A percentile compares a stretch with the other conserved stretches of the same genome.
phyloP scores from a whole-genome alignment of 2,113 vertebrate species.

The Microcebus lehilahytsara region DNA sequence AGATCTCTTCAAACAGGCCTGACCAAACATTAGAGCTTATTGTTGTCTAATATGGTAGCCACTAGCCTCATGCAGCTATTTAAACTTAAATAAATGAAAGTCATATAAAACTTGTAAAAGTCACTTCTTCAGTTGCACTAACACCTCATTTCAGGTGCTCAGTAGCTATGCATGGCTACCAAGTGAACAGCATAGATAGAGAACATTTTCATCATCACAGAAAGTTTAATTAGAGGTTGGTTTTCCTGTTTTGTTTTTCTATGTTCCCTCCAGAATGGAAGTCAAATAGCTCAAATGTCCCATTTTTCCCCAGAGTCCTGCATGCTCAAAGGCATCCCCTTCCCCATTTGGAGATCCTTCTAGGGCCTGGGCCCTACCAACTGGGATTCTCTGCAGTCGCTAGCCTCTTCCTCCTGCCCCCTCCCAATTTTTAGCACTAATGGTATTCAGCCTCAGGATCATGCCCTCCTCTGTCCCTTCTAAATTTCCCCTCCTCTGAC shows the following conservation, averaged over 20 bases:
- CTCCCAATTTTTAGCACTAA: no score
- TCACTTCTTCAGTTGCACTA: neutral
- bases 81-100: neutral
- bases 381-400: neutral
- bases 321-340: neutral
- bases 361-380: neutral
- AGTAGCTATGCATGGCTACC: neutral
- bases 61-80: neutral
- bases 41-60: neutral
- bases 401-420: fast-evolving
- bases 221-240: neutral
- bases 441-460: neutral
- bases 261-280: neutral
- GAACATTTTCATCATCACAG: fast-evolving
- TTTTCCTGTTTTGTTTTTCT: neutral
- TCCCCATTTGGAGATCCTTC: neutral
- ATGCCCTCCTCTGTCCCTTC: neutral
- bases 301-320: neutral
- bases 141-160: neutral
- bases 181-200: fast-evolving
- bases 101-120: neutral
- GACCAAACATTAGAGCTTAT: neutral
- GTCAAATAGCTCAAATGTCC: neutral
- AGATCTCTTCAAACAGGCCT: neutral
- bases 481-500: neutral